These are phyloP conservation scores for Diorhabda elongata DNA, from an alignment of 1,140 invertebrate species.

Conservation along the genomic window DNA sequence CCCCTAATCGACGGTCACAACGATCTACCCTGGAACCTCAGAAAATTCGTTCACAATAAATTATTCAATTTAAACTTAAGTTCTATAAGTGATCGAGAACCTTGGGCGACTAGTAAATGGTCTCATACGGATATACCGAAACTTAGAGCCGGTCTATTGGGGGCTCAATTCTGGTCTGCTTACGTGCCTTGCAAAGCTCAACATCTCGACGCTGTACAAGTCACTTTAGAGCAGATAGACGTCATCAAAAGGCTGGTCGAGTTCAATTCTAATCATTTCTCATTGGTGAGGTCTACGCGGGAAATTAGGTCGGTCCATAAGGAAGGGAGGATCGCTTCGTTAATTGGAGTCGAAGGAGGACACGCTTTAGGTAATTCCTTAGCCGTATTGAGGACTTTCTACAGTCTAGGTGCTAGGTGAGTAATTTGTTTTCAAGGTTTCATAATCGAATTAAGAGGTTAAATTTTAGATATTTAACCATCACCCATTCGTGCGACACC, in stretches of 20 bases:
- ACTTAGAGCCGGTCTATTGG: slow-evolving; percentile 72
- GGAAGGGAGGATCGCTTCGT: slow-evolving; percentile 67
- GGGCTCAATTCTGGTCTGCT: slow-evolving; percentile 79
- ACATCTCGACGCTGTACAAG: slow-evolving; percentile 78
- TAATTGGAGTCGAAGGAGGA: slow-evolving; percentile 72
- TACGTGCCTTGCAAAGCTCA: slow-evolving; percentile 80
- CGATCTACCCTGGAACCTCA: slow-evolving; percentile 81
- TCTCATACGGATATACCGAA: slow-evolving; percentile 87
- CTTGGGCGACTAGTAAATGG: slow-evolving; percentile 75
- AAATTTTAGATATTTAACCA: slow-evolving; percentile 58
- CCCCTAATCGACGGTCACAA: slow-evolving; percentile 75
- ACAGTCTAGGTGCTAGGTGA: slow-evolving; percentile 59
- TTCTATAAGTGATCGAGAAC: slow-evolving; percentile 65
- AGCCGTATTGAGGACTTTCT: slow-evolving; percentile 63
- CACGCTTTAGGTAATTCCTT: slow-evolving; percentile 67
- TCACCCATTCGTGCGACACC: slow-evolving; percentile 71
- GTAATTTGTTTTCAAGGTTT: neutral
- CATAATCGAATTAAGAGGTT: neutral
- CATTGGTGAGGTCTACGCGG: slow-evolving; percentile 64
- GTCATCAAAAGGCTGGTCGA: slow-evolving; percentile 81
- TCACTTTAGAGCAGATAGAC: slow-evolving; percentile 84
- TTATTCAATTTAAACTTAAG: slow-evolving; percentile 75
- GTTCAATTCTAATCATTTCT: slow-evolving; percentile 65
- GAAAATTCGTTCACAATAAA: slow-evolving; percentile 77
- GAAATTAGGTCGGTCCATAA: slow-evolving; percentile 74